phyloP scores from a whole-genome alignment of 1,140 invertebrate species.

The Eriocheir sinensis region DNA sequence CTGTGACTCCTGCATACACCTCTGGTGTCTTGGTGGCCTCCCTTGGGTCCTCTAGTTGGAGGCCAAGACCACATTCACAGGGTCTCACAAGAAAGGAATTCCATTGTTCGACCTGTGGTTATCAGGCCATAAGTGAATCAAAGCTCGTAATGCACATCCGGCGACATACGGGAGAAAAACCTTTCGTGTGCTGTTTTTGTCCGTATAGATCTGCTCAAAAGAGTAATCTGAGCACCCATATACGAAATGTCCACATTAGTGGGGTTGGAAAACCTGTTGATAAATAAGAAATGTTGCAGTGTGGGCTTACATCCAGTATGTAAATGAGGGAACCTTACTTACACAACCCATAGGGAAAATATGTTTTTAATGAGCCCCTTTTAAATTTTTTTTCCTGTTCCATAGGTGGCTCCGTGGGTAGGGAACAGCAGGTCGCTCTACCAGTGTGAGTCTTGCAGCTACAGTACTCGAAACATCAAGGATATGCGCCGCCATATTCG shows the following conservation, averaged over 20 bases:
- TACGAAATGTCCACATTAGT: slow-evolving; percentile 61
- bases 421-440: slow-evolving; percentile 70
- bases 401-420: slow-evolving; percentile 73
- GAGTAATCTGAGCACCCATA: slow-evolving; percentile 71
- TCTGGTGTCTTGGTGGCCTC: slow-evolving; percentile 56
- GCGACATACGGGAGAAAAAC: slow-evolving; percentile 68
- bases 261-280: neutral
- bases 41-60: slow-evolving; percentile 54
- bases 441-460: slow-evolving; percentile 74
- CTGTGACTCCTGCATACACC: slow-evolving; percentile 49
- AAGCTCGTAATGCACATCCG: slow-evolving; percentile 70
- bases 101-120: slow-evolving; percentile 68
- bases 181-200: slow-evolving; percentile 61
- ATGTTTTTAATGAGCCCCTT: slow-evolving; percentile 52
- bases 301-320: neutral
- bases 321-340: neutral
- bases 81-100: slow-evolving; percentile 49
- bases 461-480: slow-evolving; percentile 73
- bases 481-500: slow-evolving; percentile 73
- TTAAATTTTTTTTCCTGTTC: slow-evolving; percentile 73
- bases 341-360: neutral
- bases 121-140: slow-evolving; percentile 70
- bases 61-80: neutral
- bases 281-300: slow-evolving; percentile 26
- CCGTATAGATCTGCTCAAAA: slow-evolving; percentile 72